Evolutionary conservation across 1,140 invertebrate species (phyloP).

Genomic region (Zophobas atratus): DNA sequence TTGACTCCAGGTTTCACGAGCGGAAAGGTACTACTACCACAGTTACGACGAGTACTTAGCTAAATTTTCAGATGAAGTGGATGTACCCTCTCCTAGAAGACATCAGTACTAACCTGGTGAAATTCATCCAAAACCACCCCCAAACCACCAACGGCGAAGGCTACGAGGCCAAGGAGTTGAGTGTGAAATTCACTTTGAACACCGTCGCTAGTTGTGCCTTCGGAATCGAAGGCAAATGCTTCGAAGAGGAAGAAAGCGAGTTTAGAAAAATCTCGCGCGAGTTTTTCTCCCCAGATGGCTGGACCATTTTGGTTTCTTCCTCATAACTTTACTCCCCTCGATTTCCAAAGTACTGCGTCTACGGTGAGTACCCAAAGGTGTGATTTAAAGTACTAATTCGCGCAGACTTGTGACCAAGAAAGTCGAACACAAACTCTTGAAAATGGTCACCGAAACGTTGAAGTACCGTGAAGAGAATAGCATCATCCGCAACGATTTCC

Average conservation of each 20-base stretch:
- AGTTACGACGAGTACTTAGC: background rate
- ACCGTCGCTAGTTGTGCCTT: constrained; percentile 58
- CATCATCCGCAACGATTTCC: constrained; percentile 63
- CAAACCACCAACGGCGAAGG: constrained; percentile 9
- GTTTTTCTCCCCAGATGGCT: background rate
- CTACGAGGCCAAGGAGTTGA: constrained; percentile 54
- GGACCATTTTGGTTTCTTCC: background rate
- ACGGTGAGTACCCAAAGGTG: constrained; percentile 25
- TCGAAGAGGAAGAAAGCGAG: constrained; percentile 48
- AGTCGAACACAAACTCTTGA: constrained; percentile 46
- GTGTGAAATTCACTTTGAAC: constrained; percentile 55
- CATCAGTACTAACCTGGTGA: constrained; percentile 48
- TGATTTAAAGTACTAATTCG: background rate
- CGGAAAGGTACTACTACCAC: constrained; percentile 58
- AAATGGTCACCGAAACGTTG: constrained; percentile 59
- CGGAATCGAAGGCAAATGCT: constrained; percentile 55
- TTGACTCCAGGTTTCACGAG: constrained; percentile 71
- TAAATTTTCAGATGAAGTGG: constrained; percentile 66
- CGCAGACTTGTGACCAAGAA: no score
- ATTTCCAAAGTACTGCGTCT: background rate
- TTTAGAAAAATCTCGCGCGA: constrained; percentile 44
- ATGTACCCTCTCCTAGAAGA: constrained; percentile 51
- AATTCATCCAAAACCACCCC: constrained; percentile 46
- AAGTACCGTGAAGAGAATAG: constrained; percentile 64
- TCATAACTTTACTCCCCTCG: background rate